These are phyloP conservation scores for Leptarthrus brevirostris DNA, from an alignment of 2,888 invertebrate species.

Conservation along the genomic window DNA sequence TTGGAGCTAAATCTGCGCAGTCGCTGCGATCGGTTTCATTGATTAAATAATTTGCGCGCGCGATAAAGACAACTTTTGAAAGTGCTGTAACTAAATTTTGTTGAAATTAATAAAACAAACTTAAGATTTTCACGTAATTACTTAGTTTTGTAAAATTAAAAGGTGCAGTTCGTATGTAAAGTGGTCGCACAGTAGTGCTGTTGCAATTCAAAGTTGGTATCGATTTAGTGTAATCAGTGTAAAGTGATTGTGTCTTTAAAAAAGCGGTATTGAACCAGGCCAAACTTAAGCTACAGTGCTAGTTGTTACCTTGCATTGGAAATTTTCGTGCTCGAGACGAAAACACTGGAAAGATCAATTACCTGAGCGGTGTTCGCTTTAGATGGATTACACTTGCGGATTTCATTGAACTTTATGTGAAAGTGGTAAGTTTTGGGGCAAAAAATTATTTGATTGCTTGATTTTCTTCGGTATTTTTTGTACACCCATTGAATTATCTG, in stretches of 20 bases:
- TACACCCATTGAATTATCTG: not conserved
- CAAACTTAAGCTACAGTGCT: not conserved
- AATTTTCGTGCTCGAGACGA: slow-evolving; percentile 8
- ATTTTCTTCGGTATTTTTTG: slow-evolving; percentile 9
- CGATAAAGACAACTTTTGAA: not conserved
- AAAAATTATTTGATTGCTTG: not conserved
- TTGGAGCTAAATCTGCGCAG: slow-evolving; percentile 37
- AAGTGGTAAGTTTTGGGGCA: slow-evolving; percentile 46
- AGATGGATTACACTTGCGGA: slow-evolving; percentile 43
- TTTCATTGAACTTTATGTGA: slow-evolving; percentile 46
- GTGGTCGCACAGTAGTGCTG: not conserved
- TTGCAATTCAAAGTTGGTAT: not conserved
- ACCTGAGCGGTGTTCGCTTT: slow-evolving; percentile 14
- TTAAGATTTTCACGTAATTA: not conserved
- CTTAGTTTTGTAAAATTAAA: not conserved
- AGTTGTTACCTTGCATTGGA: not conserved
- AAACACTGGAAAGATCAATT: slow-evolving; percentile 41
- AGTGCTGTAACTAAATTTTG: not conserved
- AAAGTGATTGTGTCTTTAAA: slow-evolving; percentile 15
- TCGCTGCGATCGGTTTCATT: slow-evolving; percentile 15
- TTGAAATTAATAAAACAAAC: not conserved
- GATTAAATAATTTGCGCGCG: slow-evolving; percentile 38
- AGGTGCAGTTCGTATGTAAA: not conserved
- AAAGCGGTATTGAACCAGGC: not conserved
- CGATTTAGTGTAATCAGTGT: slow-evolving; percentile 16